These are phyloP conservation scores for Drosophila silvestris DNA, from an alignment of 2,888 invertebrate species.

Conservation along the genomic window DNA sequence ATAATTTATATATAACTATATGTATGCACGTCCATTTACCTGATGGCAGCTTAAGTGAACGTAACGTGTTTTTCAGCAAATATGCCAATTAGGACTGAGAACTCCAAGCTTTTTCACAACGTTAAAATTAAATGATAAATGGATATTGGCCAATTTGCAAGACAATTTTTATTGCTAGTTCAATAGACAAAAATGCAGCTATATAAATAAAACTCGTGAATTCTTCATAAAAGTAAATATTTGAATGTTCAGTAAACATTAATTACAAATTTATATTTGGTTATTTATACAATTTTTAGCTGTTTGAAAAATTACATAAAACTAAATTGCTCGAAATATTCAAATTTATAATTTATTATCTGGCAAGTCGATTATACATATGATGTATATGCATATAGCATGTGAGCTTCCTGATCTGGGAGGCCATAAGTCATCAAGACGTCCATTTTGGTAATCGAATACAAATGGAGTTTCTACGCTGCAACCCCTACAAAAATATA, in stretches of 20 bases:
- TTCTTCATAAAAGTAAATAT: not conserved
- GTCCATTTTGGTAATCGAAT: not conserved
- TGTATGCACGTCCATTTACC: not conserved
- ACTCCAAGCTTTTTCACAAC: not conserved
- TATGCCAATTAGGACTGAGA: constrained; percentile 34
- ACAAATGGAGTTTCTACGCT: not conserved
- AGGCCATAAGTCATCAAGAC: not conserved
- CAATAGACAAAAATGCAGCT: not conserved
- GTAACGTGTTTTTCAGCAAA: constrained; percentile 28
- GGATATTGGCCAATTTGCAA: constrained; percentile 13
- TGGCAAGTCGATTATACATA: not conserved
- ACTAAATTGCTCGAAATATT: not conserved
- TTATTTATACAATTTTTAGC: not conserved
- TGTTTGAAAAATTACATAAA: not conserved
- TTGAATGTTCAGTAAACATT: not conserved
- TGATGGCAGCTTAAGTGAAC: constrained; percentile 16
- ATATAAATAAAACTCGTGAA: not conserved
- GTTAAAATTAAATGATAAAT: constrained; percentile 24
- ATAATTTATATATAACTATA: not conserved
- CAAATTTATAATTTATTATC: too few relatives aligned
- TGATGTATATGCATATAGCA: not conserved
- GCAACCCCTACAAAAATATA: not conserved
- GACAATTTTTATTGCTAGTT: constrained; percentile 14
- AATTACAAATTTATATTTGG: not conserved
- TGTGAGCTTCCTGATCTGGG: not conserved